Base-by-base conservation (phyloP, 30 jellyfish, hydroid and myxozoan species). In the Chrysaora quinquecirrha region DNA sequence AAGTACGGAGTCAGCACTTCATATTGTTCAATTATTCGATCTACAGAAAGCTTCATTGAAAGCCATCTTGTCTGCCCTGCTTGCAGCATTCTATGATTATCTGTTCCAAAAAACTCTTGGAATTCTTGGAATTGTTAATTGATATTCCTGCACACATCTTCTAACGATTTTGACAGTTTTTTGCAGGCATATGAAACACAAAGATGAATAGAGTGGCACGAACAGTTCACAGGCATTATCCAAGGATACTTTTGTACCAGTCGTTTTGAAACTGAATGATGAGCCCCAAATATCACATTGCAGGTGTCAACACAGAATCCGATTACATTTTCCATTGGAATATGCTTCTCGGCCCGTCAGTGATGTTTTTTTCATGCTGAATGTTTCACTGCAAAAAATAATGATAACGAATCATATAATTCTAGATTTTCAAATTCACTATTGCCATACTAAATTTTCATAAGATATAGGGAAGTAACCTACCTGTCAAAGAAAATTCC, bases 61-160 rank as follows among this genome's bases (percentile, higher is more conserved):
- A 71, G 75, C 83, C 83, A 31, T 71, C 83, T 71, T 71, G 77
- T 71, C 75, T 71, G 83, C 29, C 75, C 73, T 6, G 83, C 64
- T 3, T 19, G 48, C 22, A 71, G 77, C 29, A 71, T 71, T 34
- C 34, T 34, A 34, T 76, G 88, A 7, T n/a, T 35, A 4, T 76
- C 88, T 2, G 88, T 34, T 21, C 32, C 38, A 20, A 34, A 76
- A 60, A 76, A 76, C 16, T 60, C 74, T 29, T 76, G 88, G 14
- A 80, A 63, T 47, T 73, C 85, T 27, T 1, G 3, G 29, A 75
- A 52, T 22, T 75, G 87, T 1, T 22, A 2, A 27, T 75, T 47
- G 1, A 48, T 58, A 48, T 75, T 75, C 50, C 87, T 48, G 71
- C 82, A 56, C 48, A 77, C 4, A 24, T 77, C 82, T 28, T 77